Evolutionary conservation across 2,888 invertebrate species (phyloP), one percentile per base, ranked within the genome.

Genomic region (Steromphala cineraria): DNA sequence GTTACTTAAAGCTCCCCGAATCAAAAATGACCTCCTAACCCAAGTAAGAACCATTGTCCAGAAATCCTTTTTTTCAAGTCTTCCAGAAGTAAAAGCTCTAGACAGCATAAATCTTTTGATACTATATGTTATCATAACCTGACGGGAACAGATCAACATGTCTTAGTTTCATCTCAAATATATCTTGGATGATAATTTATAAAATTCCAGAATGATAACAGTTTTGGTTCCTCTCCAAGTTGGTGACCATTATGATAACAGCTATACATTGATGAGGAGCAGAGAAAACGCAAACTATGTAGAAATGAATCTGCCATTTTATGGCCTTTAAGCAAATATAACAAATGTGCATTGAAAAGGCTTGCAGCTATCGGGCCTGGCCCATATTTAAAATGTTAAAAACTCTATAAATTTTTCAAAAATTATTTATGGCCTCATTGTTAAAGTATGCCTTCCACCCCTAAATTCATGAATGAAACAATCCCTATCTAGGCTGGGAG

Each of bases 291-390:
- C 71, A 71, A 71, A 71, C 71, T 71, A 71, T 71, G 71, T 17
- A 40, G 46, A 71, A 71, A 71, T 71, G 71, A 71, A 71, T 40
- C 36, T 53, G 76, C 76, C 76, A 76, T 76, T 76, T 55, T 53
- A 76, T 76, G 76, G 76, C 76, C 53, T 55, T 53, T 17, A 53
- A 55, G 53, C 53, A 55, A 53, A n/a, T 76, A 55, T 76, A 76
- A 76, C 76, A 76, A 76, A 76, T 76, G 76, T 76, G 76, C 76
- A 76, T 76, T 76, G 76, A 53, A 76, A 76, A 76, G 76, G 76
- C 76, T 76, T 76, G 76, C 55, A 76, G 76, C 76, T 76, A 24
- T 24, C 28, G 76, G 76, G 76, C 76, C 76, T 53, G 76, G 76
- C 76, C 76, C 76, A 76, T 55, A 55, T 28, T 53, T 55, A 55